Base-by-base conservation (phyloP, 1,140 invertebrate genomes). In the Watersipora subatra region DNA sequence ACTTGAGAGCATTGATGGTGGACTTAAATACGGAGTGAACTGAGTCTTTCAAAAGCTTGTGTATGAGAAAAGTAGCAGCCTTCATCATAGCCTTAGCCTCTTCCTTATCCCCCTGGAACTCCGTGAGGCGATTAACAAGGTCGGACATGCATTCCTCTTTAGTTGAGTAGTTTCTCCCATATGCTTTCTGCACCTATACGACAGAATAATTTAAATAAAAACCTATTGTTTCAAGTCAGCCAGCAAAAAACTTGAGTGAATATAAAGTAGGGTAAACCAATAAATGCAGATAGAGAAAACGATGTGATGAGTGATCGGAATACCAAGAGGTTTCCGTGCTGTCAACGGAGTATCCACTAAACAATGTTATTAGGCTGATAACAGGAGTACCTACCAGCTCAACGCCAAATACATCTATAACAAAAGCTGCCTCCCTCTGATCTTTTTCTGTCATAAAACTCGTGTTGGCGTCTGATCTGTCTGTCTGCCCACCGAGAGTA, bases 101-200 rank as follows among this genome's bases (percentile, higher is more conserved):
- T n/a, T 80, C 78, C 67, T 75, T 77, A 57, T 68, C 70, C 59
- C 61, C 65, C 30, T 72, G 68, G 46, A 55, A 55, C 17, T 22
- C 22, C 19, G 66, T 68, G 70, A 93, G 78, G 68, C 88, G 87
- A 63, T 88, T 86, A 56, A 88, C 86, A 2, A 94, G 79, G 19
- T 86, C 82, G 67, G 87, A 83, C 20, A 96, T 73, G 0, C 91
- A 91, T 71, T 94, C 91, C 74, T 95, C 92, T 73, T 93, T 90
- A 74, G 93, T 90, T 19, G 90, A 86, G 80, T 89, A 95, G 71
- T 91, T 91, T 75, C 93, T 92, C 0, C 91, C 92, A 76, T 92
- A 94, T 76, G 93, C 90, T 77, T 92, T 92, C 75, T 93, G 90
- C 1, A 93, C 89, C 89, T 92, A 61, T 19, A 68, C n/a, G n/a